Base-by-base conservation (phyloP, 2,888 invertebrate genomes). In the Leptinotarsa tumamoca region DNA sequence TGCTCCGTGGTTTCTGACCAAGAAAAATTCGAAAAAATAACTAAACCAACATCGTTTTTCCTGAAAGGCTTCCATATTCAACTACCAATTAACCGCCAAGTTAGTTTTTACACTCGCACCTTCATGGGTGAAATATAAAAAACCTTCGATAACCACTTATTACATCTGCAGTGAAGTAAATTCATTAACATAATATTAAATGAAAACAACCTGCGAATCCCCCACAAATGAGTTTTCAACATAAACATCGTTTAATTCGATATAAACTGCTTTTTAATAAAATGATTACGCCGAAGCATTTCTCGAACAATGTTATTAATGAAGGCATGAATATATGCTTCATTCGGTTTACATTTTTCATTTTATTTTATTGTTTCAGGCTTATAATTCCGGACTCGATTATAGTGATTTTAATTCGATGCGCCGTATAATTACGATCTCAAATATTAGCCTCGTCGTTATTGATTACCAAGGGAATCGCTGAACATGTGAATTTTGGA, bases 401-500 rank as follows among this genome's bases (percentile, higher is more conserved):
- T 58, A 68, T 56, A 67, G 54, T 72, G 49, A 58, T 72, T 56
- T 43, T 10, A 21, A 56, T 68, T 63, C 52, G 33, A 51, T 58
- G 33, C 58, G 56, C 43, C 72, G 56, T 72, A 75, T 75, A 72
- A 75, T 72, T 72, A 72, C 63, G n/a, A 67, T 51, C 56, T 76
- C 69, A 72, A 66, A 68, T 58, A 66, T 67, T 43, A 21, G 66
- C 50, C 63, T n/a, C 63, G 33, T 58, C 27, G 56, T 70, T 67
- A 27, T 18, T 66, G 21, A 63, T 51, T 33, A 0, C 72, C 61
- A 78, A 81, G 89, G 85, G 54, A 74, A 74, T 54, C 54, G 18
- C 43, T 54, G 56, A 54, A 66, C 54, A 67, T 67, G n/a, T 23
- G 43, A 50, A 70, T 73, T 69, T 69, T 56, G 50, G 49, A 63